A percentile compares a stretch with the other conserved stretches of the same genome.
phyloP scores from a whole-genome alignment of 2,888 invertebrate genomes.

The Biston stratarius region DNA sequence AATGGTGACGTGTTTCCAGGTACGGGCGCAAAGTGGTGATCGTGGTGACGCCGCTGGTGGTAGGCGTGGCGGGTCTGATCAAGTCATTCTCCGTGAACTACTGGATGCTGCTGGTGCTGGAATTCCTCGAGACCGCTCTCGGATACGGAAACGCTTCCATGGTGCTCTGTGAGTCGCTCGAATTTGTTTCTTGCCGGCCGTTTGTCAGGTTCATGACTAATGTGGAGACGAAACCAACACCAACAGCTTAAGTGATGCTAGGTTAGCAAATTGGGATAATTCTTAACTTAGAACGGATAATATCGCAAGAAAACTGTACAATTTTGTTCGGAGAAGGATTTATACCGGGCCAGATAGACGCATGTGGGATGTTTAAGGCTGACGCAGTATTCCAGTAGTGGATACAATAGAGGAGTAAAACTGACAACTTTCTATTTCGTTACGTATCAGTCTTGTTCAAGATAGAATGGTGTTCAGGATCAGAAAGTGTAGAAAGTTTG shows the following conservation, averaged over 20 bases:
- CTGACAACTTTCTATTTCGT: too few species aligned
- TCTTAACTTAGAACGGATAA: too few species aligned
- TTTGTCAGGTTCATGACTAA: too few species aligned
- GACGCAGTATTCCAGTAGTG: too few species aligned
- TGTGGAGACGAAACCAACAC: too few species aligned
- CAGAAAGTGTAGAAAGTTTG: not conserved
- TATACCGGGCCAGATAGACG: too few species aligned
- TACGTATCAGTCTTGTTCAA: not conserved
- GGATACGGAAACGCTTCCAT: conserved; percentile 84
- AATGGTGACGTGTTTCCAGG: conserved; percentile 50
- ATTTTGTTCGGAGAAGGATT: too few species aligned
- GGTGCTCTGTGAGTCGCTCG: conserved; percentile 71
- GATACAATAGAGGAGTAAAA: too few species aligned
- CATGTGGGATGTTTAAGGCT: too few species aligned
- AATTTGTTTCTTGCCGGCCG: not conserved
- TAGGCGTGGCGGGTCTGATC: conserved; percentile 88
- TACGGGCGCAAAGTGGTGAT: conserved; percentile 80
- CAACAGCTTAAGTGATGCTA: too few species aligned
- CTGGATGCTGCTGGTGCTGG: conserved; percentile 88
- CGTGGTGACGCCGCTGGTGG: conserved; percentile 79
- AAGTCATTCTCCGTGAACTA: conserved; percentile 90
- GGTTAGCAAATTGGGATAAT: too few species aligned
- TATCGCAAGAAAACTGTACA: too few species aligned
- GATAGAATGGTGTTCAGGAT: not conserved
- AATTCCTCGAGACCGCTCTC: conserved; percentile 91